phyloP scores from a whole-genome alignment of 1,140 invertebrate species.

The Bombus fervidus region DNA sequence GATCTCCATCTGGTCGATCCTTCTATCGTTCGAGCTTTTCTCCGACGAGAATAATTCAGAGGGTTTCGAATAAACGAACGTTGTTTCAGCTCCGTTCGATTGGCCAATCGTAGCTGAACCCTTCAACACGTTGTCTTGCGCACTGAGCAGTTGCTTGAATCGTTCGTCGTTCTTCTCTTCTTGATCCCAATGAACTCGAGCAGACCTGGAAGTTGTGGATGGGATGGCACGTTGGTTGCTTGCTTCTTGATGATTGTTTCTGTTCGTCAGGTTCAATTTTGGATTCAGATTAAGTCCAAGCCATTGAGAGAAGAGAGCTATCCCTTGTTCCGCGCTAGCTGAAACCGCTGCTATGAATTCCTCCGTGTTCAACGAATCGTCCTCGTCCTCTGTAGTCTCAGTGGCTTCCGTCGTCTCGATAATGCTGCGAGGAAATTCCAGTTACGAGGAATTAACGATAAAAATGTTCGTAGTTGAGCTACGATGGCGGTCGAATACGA shows the following conservation, averaged over 20 bases:
- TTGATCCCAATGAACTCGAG: conserved; percentile 63
- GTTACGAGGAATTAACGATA: background rate
- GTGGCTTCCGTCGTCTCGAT: conserved; percentile 66
- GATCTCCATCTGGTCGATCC: conserved; percentile 15
- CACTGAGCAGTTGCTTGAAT: conserved; percentile 79
- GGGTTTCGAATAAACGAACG: conserved; percentile 77
- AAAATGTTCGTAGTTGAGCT: background rate
- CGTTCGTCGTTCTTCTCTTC: conserved; percentile 77
- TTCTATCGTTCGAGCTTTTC: conserved; percentile 36
- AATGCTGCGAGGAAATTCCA: conserved; percentile 27
- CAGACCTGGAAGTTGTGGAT: conserved; percentile 53
- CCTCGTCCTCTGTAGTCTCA: conserved; percentile 72
- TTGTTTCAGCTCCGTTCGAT: conserved; percentile 72
- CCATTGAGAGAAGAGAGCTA: conserved; percentile 82
- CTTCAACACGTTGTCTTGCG: conserved; percentile 79
- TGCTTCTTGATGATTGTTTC: conserved; percentile 48
- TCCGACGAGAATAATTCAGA: conserved; percentile 17
- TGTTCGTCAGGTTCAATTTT: conserved; percentile 71
- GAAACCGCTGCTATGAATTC: conserved; percentile 82
- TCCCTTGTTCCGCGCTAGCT: conserved; percentile 82
- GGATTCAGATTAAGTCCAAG: conserved; percentile 78
- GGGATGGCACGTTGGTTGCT: conserved; percentile 32
- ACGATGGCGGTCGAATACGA: no score
- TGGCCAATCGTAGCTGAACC: conserved; percentile 78
- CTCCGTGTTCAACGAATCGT: conserved; percentile 78